phyloP scores from a whole-genome alignment of 2,113 vertebrate species.

The Ursus arctos region DNA sequence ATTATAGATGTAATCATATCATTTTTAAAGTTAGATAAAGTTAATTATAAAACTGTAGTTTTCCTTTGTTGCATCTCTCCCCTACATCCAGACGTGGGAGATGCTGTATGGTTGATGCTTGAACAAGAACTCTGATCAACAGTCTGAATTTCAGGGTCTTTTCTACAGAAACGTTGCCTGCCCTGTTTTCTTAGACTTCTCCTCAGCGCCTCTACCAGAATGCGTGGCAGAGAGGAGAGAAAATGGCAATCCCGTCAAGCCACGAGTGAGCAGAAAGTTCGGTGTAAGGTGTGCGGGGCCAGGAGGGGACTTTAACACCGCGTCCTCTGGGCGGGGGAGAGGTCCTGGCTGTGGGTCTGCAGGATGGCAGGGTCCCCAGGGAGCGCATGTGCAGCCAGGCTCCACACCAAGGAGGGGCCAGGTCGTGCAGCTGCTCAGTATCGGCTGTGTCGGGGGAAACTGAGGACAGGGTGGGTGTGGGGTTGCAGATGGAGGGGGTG shows the following conservation, averaged over 20 bases:
- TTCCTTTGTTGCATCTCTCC: accelerated
- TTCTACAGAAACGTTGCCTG: not conserved
- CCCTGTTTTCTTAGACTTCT: accelerated
- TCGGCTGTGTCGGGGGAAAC: not conserved
- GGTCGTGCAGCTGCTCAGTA: not conserved
- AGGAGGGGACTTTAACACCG: too few relatives aligned
- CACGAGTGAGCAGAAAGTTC: accelerated
- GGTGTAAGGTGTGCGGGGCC: too few relatives aligned
- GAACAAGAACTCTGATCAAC: not conserved
- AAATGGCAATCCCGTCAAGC: accelerated
- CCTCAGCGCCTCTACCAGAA: accelerated
- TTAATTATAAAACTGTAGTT: not conserved
- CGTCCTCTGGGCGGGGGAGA: accelerated
- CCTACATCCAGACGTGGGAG: accelerated
- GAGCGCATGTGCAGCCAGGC: accelerated
- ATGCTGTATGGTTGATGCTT: not conserved
- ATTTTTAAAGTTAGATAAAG: not conserved
- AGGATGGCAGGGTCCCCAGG: not conserved
- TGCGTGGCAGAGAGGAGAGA: accelerated
- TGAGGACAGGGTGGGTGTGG: not conserved
- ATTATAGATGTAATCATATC: not conserved
- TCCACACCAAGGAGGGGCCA: not conserved
- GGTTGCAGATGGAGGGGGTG: not conserved
- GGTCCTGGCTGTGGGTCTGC: not conserved
- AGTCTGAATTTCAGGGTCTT: not conserved